Base-by-base conservation (phyloP, 1,140 invertebrate species). In the Magallana gigas region DNA sequence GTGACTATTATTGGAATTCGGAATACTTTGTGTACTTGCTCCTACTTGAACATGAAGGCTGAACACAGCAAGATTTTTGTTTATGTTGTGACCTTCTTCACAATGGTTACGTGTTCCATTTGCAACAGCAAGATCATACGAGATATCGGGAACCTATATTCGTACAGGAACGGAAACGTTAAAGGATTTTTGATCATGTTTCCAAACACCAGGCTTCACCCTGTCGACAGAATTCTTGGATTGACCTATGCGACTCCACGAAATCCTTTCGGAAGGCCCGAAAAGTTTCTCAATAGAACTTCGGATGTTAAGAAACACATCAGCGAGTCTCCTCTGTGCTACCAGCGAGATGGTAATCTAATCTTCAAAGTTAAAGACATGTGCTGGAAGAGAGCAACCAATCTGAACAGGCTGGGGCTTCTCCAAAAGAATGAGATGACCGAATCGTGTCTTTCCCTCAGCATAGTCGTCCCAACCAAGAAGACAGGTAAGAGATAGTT, bases 171-270 rank as follows among this genome's bases (percentile, higher is more conserved):
- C 12, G 68, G 68, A 11, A 76, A 76, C 29, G 14, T 76, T 14
- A 76, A 76, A 36, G 68, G 68, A 76, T 76, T 76, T 36, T 76
- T 76, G 23, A 76, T 76, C 18, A 76, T 23, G 68, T 76, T 76
- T 29, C 68, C 68, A 12, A 76, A 29, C 68, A 76, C 68, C 8
- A 29, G 23, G 2, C 14, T 76, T 9, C 18, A 76, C 29, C 68
- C 68, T 0, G 68, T 76, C 1, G 68, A 76, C 68, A 76, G 68
- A 12, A 36, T 76, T 29, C 68, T 76, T 23, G 68, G 68, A 4
- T 6, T 76, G 8, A 36, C 68, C 23, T 76, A 12, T 14, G 68
- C 68, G 12, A 1, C 29, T 29, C 68, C 68, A 9, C 68, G 68
- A 36, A 76, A 29, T 29, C 68, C 23, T 76, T 76, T 76, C 68